Evolutionary conservation across 2,888 invertebrate genomes (phyloP).

Genomic region (Eilema sororculum): DNA sequence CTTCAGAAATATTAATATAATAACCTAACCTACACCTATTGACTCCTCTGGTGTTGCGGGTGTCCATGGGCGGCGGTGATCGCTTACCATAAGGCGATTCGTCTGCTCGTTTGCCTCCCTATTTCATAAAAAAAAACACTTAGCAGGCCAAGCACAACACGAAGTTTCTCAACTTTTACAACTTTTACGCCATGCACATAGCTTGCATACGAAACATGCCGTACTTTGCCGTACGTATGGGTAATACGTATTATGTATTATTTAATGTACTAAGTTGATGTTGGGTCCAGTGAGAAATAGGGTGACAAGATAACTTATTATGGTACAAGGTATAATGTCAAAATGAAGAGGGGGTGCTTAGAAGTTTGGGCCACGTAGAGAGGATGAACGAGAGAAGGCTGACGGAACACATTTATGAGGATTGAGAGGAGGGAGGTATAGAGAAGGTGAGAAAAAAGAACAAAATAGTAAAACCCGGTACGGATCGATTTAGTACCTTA

Average conservation of each 20-base stretch:
- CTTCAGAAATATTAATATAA: too few relatives aligned
- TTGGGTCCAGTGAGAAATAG: neutral
- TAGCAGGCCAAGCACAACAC: neutral
- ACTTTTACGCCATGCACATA: neutral
- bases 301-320: neutral
- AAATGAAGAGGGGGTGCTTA: neutral
- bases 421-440: too few relatives aligned
- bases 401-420: neutral
- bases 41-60: too few relatives aligned
- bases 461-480: too few relatives aligned
- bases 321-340: neutral
- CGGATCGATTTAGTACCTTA: too few relatives aligned
- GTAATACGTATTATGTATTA: neutral
- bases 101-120: too few relatives aligned
- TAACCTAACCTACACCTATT: too few relatives aligned
- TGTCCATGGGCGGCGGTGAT: too few relatives aligned
- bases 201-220: conserved; percentile 1
- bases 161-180: neutral
- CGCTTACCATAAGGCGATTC: too few relatives aligned
- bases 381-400: neutral
- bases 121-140: too few relatives aligned
- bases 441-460: too few relatives aligned
- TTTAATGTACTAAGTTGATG: neutral
- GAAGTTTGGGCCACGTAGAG: neutral
- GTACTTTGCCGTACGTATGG: too few relatives aligned